Evolutionary conservation across 1,140 invertebrate species (phyloP).

Genomic region (Idris sp.): DNA sequence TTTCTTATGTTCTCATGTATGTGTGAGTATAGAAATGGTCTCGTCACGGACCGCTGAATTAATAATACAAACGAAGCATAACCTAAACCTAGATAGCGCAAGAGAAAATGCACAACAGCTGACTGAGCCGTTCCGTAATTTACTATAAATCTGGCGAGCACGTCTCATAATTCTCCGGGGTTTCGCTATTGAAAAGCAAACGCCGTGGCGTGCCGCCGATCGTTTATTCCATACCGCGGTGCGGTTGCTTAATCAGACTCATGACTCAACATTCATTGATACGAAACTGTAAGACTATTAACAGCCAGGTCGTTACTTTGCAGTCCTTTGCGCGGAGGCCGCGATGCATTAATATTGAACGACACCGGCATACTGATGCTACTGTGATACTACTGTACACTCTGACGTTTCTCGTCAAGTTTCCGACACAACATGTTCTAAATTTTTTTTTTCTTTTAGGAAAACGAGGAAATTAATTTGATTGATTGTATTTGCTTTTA

Average conservation of each 20-base stretch:
- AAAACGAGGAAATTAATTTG: slow-evolving; percentile 18
- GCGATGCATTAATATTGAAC: slow-evolving; percentile 64
- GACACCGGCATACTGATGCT: slow-evolving; percentile 60
- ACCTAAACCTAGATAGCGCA: slow-evolving; percentile 58
- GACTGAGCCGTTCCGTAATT: slow-evolving; percentile 51
- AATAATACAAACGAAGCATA: slow-evolving; percentile 47
- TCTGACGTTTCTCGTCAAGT: slow-evolving; percentile 48
- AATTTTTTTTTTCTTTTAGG: too few relatives aligned
- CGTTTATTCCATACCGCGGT: slow-evolving; percentile 54
- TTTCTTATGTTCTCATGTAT: slow-evolving; percentile 32
- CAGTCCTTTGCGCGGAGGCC: slow-evolving; percentile 60
- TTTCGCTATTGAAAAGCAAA: slow-evolving; percentile 53
- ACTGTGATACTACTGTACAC: slow-evolving; percentile 46
- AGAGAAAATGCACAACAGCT: slow-evolving; percentile 55
- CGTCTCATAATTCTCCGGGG: slow-evolving; percentile 59
- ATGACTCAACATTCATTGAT: slow-evolving; percentile 64
- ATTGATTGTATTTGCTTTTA: too few relatives aligned
- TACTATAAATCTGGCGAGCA: slow-evolving; percentile 60
- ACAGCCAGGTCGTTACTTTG: slow-evolving; percentile 56
- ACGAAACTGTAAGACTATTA: slow-evolving; percentile 57
- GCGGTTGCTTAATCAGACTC: slow-evolving; percentile 61
- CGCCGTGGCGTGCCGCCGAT: slow-evolving; percentile 48
- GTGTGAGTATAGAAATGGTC: too few relatives aligned
- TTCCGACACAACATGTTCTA: slow-evolving; percentile 55
- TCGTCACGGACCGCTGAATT: slow-evolving; percentile 41